These are phyloP conservation scores for Drosophila nr. perissopoda DNA, from an alignment of 2,888 invertebrate species.

Conservation along the genomic window DNA sequence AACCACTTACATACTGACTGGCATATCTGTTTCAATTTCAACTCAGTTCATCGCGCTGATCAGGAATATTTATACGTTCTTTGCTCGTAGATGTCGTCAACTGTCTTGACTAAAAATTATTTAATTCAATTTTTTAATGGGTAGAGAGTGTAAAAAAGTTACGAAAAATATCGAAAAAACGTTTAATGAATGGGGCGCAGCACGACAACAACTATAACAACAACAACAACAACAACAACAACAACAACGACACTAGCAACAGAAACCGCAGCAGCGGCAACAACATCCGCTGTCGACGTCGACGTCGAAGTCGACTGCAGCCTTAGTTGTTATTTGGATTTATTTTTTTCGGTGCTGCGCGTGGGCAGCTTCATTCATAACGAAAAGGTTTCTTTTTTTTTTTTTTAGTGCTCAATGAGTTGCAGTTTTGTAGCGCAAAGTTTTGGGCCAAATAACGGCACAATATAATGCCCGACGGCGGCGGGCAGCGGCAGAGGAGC, in stretches of 20 bases:
- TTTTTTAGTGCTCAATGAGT: slow-evolving; percentile 66
- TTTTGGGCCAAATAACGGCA: slow-evolving; percentile 70
- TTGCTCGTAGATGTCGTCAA: background rate
- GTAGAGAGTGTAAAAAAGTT: slow-evolving; percentile 5
- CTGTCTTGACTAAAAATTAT: background rate
- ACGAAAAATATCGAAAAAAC: slow-evolving; percentile 49
- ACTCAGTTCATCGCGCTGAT: background rate
- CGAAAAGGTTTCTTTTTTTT: slow-evolving; percentile 42
- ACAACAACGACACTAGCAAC: slow-evolving; percentile 10
- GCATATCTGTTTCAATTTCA: background rate
- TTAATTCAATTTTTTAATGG: background rate
- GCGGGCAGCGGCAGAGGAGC: slow-evolving; percentile 22
- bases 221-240: slow-evolving; percentile 14
- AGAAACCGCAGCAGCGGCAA: slow-evolving; percentile 16
- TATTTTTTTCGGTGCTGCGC: slow-evolving; percentile 50
- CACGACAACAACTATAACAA: slow-evolving; percentile 33
- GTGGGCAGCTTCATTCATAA: slow-evolving; percentile 79
- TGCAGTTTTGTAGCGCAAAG: slow-evolving; percentile 63
- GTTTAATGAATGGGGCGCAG: slow-evolving; percentile 68
- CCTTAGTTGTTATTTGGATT: slow-evolving; percentile 19
- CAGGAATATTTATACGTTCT: background rate
- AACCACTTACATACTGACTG: background rate
- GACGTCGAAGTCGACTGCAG: slow-evolving; percentile 56
- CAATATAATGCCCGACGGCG: slow-evolving; percentile 25
- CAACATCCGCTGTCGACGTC: slow-evolving; percentile 70